Evolutionary conservation across 2,113 vertebrate species (phyloP), one percentile per base, ranked within the genome.

Genomic region (Crotalus viridis): DNA sequence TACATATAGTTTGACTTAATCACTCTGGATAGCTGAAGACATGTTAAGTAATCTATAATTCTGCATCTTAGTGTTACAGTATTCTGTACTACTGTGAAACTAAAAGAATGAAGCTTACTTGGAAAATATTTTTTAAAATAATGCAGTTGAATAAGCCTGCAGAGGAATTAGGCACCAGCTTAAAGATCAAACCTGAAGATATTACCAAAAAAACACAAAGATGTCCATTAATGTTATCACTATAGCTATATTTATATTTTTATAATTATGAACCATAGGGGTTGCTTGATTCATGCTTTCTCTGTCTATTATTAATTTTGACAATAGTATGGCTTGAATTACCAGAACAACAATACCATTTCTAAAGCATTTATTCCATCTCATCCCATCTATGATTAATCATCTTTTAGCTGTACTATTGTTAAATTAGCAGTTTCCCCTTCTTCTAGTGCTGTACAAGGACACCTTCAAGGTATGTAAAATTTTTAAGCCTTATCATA

Each of bases 131-230:
- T 64, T 10, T 10, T 51, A 51, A 10, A 48, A 28, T 21, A 28
- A 69, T 51, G 17, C 43, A 51, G 10, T 26, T 69, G 2, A 69
- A 22, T 39, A 26, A 46, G 6, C 24, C 12, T 61, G 33, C 24
- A 64, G 46, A 90, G 59, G 89, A 95, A 95, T 95, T 92, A 93
- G 91, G 57, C 57, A 91, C 21, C 2, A 64, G n/a, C 15, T 95
- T 95, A 94, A 93, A 93, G 91, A 88, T 92, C 56, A 55, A 39
- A 87, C 46, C 64, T 93, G 28, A 48, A 5, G 43, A 26, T 92
- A 39, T 43, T 17, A 3, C 8, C 9, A 87, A 54, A 1, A 90
- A 74, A 87, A 89, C 48, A 1, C 0, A 51, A 22, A 69, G 54
- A 48, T 56, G 85, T 95, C 69, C 59, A 55, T 93, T 0, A 81